Percentiles rank a stretch among this genome's conserved stretches.
phyloP scores from a whole-genome alignment of 1,140 invertebrate species.

The Colletes latitarsis region DNA sequence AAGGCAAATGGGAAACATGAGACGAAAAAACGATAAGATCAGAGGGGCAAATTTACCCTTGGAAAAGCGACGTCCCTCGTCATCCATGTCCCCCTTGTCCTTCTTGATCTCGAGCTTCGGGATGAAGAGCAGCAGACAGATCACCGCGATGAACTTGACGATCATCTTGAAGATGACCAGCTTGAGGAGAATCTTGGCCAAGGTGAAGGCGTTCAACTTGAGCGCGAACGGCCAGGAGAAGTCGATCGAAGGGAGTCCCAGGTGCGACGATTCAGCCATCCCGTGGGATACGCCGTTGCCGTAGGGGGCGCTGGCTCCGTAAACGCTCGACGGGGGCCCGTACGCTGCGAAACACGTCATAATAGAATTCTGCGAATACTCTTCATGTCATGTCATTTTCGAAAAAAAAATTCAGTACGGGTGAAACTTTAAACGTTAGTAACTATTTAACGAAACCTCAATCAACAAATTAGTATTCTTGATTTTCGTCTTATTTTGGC shows the following conservation, averaged over 20 bases:
- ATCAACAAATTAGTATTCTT: too few species aligned
- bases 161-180: slow-evolving; percentile 89
- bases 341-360: slow-evolving; percentile 16
- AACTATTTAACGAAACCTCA: too few species aligned
- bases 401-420: too few species aligned
- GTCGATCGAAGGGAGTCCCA: slow-evolving; percentile 75
- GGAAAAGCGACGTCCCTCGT: slow-evolving; percentile 16
- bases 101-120: slow-evolving; percentile 84
- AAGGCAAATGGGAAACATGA: slow-evolving; percentile 1
- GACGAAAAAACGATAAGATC: neutral
- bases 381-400: too few species aligned
- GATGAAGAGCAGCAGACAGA: slow-evolving; percentile 88
- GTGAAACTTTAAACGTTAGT: too few species aligned
- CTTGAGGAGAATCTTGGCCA: slow-evolving; percentile 88
- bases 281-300: slow-evolving; percentile 81
- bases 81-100: slow-evolving; percentile 58
- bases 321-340: slow-evolving; percentile 17
- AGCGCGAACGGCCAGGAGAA: slow-evolving; percentile 76
- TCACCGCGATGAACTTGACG: slow-evolving; percentile 87
- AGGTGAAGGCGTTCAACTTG: slow-evolving; percentile 86
- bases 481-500: too few species aligned
- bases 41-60: slow-evolving; percentile 7
- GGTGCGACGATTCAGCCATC: slow-evolving; percentile 82
- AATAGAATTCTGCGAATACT: too few species aligned
- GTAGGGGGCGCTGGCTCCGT: slow-evolving; percentile 36